Evolutionary conservation across 2,888 invertebrate genomes (phyloP).

Genomic region (Lampropteryx suffumata): DNA sequence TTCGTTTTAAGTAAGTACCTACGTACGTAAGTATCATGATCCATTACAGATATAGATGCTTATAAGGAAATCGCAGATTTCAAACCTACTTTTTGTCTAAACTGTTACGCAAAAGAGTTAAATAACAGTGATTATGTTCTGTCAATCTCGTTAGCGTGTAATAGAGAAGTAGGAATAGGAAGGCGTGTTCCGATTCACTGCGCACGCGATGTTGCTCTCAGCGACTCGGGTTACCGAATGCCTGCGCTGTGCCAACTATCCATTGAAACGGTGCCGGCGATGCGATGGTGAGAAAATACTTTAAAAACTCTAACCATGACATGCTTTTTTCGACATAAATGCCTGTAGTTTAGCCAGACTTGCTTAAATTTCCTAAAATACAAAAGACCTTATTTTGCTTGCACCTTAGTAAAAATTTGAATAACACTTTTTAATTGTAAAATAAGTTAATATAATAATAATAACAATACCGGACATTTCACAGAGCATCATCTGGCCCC

Average conservation of each 20-base stretch:
- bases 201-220: conserved; percentile 70
- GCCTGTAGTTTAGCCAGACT: no score
- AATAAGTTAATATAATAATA: no score
- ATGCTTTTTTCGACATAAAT: no score
- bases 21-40: no score
- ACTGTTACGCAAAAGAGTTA: conserved; percentile 47
- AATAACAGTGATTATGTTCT: conserved; percentile 62
- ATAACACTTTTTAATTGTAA: no score
- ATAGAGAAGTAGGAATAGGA: conserved; percentile 78
- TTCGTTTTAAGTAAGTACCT: not conserved
- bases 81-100: conserved; percentile 6
- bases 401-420: no score
- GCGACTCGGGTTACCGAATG: conserved; percentile 64
- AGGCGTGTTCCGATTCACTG: conserved; percentile 65
- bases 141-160: conserved; percentile 67
- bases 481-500: no score
- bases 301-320: not conserved
- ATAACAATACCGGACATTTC: no score
- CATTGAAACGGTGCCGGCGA: conserved; percentile 22
- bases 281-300: conserved; percentile 22
- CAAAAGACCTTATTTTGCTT: no score
- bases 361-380: no score
- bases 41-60: no score
- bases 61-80: no score
- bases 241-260: conserved; percentile 25